Evolutionary conservation across 2,888 invertebrate genomes (phyloP).

Genomic region (Cheilosia impressa): DNA sequence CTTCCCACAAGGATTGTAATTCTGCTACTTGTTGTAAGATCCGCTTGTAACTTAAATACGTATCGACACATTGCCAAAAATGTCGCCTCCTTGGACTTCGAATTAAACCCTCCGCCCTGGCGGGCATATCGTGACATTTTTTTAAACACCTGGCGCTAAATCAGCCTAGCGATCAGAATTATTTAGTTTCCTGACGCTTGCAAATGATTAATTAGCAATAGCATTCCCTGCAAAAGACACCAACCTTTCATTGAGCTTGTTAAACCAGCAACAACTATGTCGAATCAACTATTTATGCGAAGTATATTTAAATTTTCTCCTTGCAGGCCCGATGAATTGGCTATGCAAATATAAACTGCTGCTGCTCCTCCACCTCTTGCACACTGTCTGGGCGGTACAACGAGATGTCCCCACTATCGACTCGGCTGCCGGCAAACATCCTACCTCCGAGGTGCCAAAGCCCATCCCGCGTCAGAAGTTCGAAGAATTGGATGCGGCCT

Average conservation of each 20-base stretch:
- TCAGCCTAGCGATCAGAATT: too few relatives aligned
- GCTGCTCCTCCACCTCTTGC: slow-evolving; percentile 31
- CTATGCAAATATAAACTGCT: slow-evolving; percentile 27
- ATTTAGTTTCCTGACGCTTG: slow-evolving; percentile 10
- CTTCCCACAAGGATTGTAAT: background rate
- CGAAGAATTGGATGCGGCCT: slow-evolving; percentile 19
- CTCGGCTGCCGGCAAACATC: slow-evolving; percentile 2
- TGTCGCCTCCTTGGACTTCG: background rate
- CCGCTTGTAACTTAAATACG: background rate
- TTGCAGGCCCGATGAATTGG: slow-evolving; percentile 60
- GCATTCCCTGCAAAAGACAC: background rate
- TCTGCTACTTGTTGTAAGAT: background rate
- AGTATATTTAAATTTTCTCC: background rate
- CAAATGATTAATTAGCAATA: slow-evolving; percentile 12
- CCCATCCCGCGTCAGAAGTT: slow-evolving; percentile 32
- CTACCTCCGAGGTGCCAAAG: slow-evolving; percentile 51
- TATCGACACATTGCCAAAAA: background rate
- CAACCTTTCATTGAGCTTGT: background rate
- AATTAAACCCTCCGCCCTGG: slow-evolving; percentile 4
- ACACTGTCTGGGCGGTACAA: slow-evolving; percentile 17
- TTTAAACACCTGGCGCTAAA: slow-evolving; percentile 4
- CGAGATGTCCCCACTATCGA: slow-evolving; percentile 6
- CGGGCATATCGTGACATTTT: slow-evolving; percentile 1
- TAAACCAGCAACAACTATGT: background rate
- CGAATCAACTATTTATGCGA: background rate